A percentile compares a stretch with the other conserved stretches of the same genome.
phyloP scores from a whole-genome alignment of 2,888 invertebrate species.

The Sturmia bella region DNA sequence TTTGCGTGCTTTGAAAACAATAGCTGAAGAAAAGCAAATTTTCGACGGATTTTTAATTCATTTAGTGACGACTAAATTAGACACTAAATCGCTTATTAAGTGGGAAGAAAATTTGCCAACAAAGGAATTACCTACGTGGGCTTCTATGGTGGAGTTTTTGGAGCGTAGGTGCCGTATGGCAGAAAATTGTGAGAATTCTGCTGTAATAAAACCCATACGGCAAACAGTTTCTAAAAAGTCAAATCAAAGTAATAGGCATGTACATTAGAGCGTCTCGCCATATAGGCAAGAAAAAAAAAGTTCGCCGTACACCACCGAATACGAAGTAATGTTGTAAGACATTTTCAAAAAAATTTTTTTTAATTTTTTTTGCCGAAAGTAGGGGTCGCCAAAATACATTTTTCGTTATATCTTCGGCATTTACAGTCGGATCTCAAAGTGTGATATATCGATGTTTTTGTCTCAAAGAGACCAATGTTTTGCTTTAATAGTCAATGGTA shows the following conservation, averaged over 20 bases:
- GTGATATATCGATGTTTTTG: no score
- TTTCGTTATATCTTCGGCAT: no score
- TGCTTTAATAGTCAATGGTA: no score
- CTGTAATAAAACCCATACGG: neutral
- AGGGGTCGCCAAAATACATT: no score
- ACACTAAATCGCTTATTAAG: slow-evolving; percentile 35
- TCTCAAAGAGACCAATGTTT: no score
- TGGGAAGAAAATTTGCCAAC: slow-evolving; percentile 54
- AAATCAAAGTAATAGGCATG: neutral
- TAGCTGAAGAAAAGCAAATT: slow-evolving; percentile 45
- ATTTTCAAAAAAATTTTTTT: no score
- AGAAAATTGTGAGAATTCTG: slow-evolving; percentile 16
- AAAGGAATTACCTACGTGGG: slow-evolving; percentile 27
- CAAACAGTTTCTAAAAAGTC: neutral
- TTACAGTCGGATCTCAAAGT: no score
- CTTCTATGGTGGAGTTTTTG: slow-evolving; percentile 29
- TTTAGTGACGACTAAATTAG: slow-evolving; percentile 53
- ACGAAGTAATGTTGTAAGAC: no score
- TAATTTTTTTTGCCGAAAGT: no score
- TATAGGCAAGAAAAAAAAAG: no score
- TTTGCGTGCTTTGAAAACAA: slow-evolving; percentile 58
- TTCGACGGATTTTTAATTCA: slow-evolving; percentile 55
- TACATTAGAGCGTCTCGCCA: no score
- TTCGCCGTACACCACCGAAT: no score
- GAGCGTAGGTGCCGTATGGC: slow-evolving; percentile 34